Evolutionary conservation across 1,140 invertebrate species (phyloP), one percentile per base, ranked within the genome.

Genomic region (Drosophila fuyamai): DNA sequence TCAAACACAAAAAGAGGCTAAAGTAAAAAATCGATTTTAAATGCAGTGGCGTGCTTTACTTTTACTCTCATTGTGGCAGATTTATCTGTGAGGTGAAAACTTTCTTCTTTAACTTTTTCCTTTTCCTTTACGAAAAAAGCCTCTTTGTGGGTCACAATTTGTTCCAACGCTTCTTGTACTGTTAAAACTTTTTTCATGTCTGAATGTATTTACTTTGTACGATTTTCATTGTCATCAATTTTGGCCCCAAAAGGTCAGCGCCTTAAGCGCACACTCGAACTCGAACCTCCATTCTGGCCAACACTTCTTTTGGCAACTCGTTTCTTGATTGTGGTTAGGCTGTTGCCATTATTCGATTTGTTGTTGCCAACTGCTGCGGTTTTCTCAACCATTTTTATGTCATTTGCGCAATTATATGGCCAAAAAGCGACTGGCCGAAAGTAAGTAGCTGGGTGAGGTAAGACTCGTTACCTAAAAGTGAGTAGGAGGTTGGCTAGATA

Each of bases 11-110:
- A 46, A 66, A 48, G 16, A 4, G 23, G 36, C 27, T 14, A 29
- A 65, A 38, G 59, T 38, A 70, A 85, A 83, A 86, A 83, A 89
- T 88, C 61, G 84, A 88, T 86, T 83, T 76, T 57, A 47, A 76
- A 79, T 74, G 62, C 59, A 80, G 58, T 75, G 76, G 56, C 59
- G 76, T 68, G 81, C 72, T 57, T 76, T 27, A 77, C 83, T 89
- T 84, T 89, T 84, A 89, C 76, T 89, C 67, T 86, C 61, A 60
- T 70, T 85, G 76, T 59, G 57, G 51, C 41, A 59, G 70, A 58
- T 75, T 58, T 63, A 47, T 54, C 66, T 29, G 58, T 7, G 14
- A 58, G 44, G 47, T 58, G 53, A 57, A 46, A 78, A 78, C 67
- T 79, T 79, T 79, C 75, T 62, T 77, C 70, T 79, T 16, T 16